Evolutionary conservation across 1,140 invertebrate genomes (phyloP).

Genomic region (Ditylenchus dipsaci): DNA sequence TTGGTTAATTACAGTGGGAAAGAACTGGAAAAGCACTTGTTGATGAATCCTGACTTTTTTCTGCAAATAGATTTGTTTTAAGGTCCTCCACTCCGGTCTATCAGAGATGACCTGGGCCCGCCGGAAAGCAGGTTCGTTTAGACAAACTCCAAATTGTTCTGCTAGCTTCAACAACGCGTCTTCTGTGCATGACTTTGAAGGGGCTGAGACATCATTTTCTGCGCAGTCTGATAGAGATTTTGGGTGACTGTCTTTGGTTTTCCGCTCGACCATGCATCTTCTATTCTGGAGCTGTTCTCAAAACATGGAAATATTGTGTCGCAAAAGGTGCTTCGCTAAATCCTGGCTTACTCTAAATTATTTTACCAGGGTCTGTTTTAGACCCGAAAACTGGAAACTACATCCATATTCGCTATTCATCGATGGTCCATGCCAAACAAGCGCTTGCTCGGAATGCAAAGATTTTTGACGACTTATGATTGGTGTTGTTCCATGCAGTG

Average conservation of each 20-base stretch:
- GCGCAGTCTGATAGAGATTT: constrained; percentile 8
- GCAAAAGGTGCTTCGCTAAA: constrained; percentile 29
- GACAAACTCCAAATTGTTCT: constrained; percentile 9
- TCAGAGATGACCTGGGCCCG: constrained; percentile 33
- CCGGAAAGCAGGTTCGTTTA: constrained; percentile 24
- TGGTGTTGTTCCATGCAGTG: constrained; percentile 38
- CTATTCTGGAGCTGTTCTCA: constrained; percentile 36
- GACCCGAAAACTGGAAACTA: constrained; percentile 38
- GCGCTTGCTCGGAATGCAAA: constrained; percentile 33
- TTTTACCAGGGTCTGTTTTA: constrained; percentile 11
- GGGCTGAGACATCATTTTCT: background rate
- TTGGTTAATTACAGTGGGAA: too few relatives aligned
- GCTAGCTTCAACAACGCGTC: background rate
- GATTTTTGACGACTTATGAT: constrained; percentile 27
- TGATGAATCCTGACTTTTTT: background rate
- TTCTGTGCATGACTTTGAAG: background rate
- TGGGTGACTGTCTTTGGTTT: constrained; percentile 47
- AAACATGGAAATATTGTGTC: constrained; percentile 39
- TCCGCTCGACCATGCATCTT: constrained; percentile 16
- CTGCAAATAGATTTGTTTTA: constrained; percentile 6
- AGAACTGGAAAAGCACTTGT: too few relatives aligned
- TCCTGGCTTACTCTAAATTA: background rate
- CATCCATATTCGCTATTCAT: constrained; percentile 42
- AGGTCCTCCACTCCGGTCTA: constrained; percentile 41
- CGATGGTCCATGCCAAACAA: constrained; percentile 36